Percentiles rank a stretch among this genome's conserved stretches.
Conservation (phyloP, 2,113 vertebrate species). For the Neoarius graeffei region DNA sequence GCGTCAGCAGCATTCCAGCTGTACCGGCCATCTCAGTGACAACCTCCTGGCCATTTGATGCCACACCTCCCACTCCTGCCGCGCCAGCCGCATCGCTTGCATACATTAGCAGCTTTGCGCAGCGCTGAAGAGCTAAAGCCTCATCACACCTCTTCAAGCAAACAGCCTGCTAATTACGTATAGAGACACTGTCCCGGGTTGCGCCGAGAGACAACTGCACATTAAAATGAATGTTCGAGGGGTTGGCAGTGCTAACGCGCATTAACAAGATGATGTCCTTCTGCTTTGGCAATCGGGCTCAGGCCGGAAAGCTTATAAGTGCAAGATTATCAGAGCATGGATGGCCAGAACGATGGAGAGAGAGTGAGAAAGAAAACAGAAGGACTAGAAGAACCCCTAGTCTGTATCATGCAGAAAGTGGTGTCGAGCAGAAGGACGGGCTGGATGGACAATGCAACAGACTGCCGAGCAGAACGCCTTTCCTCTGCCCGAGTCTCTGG, state of each 20-base stretch:
- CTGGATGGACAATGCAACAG: slow-evolving; percentile 47
- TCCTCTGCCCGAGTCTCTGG: slow-evolving; percentile 32
- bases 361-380: slow-evolving; percentile 41
- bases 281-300: slow-evolving; percentile 31
- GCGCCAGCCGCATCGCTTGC: slow-evolving; percentile 39
- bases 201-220: slow-evolving; percentile 49
- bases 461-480: slow-evolving; percentile 44
- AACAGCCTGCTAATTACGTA: slow-evolving; percentile 52
- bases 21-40: slow-evolving; percentile 45
- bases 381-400: slow-evolving; percentile 28
- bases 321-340: slow-evolving; percentile 41
- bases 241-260: slow-evolving; percentile 39
- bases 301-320: slow-evolving; percentile 28
- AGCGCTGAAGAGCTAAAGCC: slow-evolving; percentile 36
- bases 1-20: slow-evolving; percentile 44
- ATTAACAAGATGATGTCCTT: slow-evolving; percentile 51
- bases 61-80: slow-evolving; percentile 47
- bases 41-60: slow-evolving; percentile 46
- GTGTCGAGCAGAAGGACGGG: slow-evolving; percentile 47
- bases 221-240: slow-evolving; percentile 52
- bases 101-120: slow-evolving; percentile 51
- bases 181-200: slow-evolving; percentile 44
- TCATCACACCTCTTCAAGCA: slow-evolving; percentile 52
- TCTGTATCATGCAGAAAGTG: slow-evolving; percentile 20
- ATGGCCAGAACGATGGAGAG: slow-evolving; percentile 41